Percentiles rank a stretch among this genome's conserved stretches.
phyloP scores from a whole-genome alignment of 2,797 vertebrate species.

The Pteronotus mesoamericanus region DNA sequence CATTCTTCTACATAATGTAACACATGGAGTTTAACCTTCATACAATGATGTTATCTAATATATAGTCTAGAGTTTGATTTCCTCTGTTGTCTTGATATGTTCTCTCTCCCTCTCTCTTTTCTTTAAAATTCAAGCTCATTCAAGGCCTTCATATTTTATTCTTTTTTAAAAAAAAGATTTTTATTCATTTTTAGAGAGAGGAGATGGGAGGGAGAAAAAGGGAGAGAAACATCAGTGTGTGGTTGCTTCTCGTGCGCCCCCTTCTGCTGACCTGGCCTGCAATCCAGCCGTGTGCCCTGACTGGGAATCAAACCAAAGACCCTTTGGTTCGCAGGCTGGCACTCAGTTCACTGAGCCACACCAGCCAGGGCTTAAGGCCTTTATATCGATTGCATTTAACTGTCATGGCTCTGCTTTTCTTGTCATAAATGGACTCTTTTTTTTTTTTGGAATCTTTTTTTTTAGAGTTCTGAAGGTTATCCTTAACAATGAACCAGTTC shows the following conservation, averaged over 20 bases:
- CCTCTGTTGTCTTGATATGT: neutral
- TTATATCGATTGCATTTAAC: neutral
- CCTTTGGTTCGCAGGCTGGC: no score
- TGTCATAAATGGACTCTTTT: neutral
- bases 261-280: no score
- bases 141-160: neutral
- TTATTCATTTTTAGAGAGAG: no score
- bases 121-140: neutral
- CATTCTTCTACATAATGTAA: neutral
- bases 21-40: neutral
- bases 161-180: no score
- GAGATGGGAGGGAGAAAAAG: no score
- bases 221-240: no score
- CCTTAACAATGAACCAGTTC: neutral
- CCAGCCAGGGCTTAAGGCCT: neutral
- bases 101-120: neutral
- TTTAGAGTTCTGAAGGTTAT: neutral
- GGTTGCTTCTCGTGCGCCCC: no score
- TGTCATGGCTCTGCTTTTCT: neutral
- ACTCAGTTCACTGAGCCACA: no score
- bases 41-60: neutral
- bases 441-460: slow-evolving; percentile 9
- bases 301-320: no score
- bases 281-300: no score
- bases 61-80: neutral